Evolutionary conservation across 2,113 vertebrate genomes (phyloP).

Genomic region (Haemorhous mexicanus): DNA sequence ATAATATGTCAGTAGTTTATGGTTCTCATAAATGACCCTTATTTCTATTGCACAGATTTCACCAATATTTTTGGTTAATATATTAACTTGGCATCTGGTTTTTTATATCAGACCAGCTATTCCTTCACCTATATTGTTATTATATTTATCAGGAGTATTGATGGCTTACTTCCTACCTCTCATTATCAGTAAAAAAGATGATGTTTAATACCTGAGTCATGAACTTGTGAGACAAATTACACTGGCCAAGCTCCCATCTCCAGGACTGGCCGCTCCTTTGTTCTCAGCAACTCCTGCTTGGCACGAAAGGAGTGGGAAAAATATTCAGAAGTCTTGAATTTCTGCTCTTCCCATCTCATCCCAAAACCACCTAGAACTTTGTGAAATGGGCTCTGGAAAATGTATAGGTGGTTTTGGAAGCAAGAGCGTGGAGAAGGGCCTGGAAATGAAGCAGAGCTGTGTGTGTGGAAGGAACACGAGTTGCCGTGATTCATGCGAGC

Average conservation of each 20-base stretch:
- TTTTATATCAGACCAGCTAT: not conserved
- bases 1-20: not conserved
- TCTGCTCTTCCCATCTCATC: not conserved
- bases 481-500: slow-evolving; percentile 8
- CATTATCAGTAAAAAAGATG: not conserved
- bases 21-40: not conserved
- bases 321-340: not conserved
- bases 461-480: not conserved
- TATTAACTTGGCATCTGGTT: not conserved
- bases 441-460: slow-evolving; percentile 29
- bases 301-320: not conserved
- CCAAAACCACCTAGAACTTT: not conserved
- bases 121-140: not conserved
- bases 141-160: not conserved
- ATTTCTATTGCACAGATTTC: not conserved
- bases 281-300: not conserved
- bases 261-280: not conserved
- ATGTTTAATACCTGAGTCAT: not conserved
- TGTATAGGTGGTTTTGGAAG: slow-evolving; percentile 27
- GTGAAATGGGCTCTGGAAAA: slow-evolving; percentile 4
- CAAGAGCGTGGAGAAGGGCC: not conserved
- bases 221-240: not conserved
- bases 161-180: not conserved
- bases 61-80: not conserved
- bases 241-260: not conserved